A percentile compares a stretch with the other conserved stretches of the same genome.
Evolutionary conservation across 2,113 vertebrate species (phyloP).

Genomic region (Tragelaphus strepsiceros): DNA sequence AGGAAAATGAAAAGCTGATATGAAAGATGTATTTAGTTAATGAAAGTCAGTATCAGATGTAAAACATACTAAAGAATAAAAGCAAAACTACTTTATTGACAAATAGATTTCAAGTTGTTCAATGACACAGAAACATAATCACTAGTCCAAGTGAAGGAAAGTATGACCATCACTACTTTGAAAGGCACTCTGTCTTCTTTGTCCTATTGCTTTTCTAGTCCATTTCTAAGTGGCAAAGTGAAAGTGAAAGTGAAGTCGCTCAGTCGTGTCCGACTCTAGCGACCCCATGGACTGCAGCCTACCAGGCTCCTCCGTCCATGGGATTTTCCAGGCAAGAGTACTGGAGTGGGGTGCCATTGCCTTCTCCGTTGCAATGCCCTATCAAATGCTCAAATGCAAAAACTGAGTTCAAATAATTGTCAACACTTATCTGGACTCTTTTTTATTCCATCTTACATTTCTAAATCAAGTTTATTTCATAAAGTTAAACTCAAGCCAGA

Average conservation of each 20-base stretch:
- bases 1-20: neutral
- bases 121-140: neutral
- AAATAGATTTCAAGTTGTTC: neutral
- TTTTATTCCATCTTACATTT: constrained; percentile 18
- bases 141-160: neutral
- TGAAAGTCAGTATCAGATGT: neutral
- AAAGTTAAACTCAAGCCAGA: constrained; percentile 62
- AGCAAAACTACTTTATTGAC: neutral
- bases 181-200: neutral
- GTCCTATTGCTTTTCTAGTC: neutral
- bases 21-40: neutral
- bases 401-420: constrained; percentile 20
- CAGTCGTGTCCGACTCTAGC: too few relatives aligned
- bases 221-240: neutral
- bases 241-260: too few relatives aligned
- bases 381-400: constrained; percentile 1
- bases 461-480: constrained; percentile 68
- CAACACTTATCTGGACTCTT: constrained; percentile 2
- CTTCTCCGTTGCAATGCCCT: too few relatives aligned
- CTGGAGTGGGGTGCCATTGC: too few relatives aligned
- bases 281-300: too few relatives aligned
- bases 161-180: neutral
- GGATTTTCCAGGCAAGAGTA: too few relatives aligned
- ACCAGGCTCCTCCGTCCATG: too few relatives aligned
- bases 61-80: neutral